These are phyloP conservation scores for Ectemnius lituratus DNA, from an alignment of 2,888 invertebrate species.

Conservation along the genomic window DNA sequence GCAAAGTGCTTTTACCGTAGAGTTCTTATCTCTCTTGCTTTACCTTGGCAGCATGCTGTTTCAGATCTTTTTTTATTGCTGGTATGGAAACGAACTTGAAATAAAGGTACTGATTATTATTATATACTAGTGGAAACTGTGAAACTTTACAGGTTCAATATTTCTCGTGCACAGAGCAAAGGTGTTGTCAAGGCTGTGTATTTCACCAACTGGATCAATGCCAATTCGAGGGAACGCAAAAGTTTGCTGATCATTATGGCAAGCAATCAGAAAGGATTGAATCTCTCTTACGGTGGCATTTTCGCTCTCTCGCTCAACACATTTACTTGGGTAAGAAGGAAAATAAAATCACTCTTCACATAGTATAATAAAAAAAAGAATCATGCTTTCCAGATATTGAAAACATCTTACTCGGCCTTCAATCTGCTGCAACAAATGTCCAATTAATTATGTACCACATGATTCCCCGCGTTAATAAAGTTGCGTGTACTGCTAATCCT, in stretches of 20 bases:
- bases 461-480: not conserved
- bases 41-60: conserved; percentile 56
- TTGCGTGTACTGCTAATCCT: not conserved
- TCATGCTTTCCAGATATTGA: conserved; percentile 53
- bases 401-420: conserved; percentile 59
- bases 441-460: conserved; percentile 4
- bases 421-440: conserved; percentile 57
- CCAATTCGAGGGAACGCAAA: conserved; percentile 48
- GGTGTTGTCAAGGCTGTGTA: conserved; percentile 56
- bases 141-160: not conserved
- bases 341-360: not conserved
- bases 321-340: conserved; percentile 61
- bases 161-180: conserved; percentile 19
- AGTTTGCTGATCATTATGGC: conserved; percentile 60
- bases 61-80: conserved; percentile 66
- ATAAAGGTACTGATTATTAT: conserved; percentile 27
- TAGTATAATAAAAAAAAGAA: not conserved
- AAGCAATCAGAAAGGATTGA: conserved; percentile 56
- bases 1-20: conserved; percentile 40
- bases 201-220: conserved; percentile 60
- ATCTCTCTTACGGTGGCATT: conserved; percentile 60
- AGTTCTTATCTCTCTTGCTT: conserved; percentile 41
- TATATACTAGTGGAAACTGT: not conserved
- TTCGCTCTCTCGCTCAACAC: conserved; percentile 63
- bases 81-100: conserved; percentile 61